Percentiles rank a stretch among this genome's conserved stretches.
Evolutionary conservation across 2,888 invertebrate genomes (phyloP).

Genomic region (Conistra vaccinii): DNA sequence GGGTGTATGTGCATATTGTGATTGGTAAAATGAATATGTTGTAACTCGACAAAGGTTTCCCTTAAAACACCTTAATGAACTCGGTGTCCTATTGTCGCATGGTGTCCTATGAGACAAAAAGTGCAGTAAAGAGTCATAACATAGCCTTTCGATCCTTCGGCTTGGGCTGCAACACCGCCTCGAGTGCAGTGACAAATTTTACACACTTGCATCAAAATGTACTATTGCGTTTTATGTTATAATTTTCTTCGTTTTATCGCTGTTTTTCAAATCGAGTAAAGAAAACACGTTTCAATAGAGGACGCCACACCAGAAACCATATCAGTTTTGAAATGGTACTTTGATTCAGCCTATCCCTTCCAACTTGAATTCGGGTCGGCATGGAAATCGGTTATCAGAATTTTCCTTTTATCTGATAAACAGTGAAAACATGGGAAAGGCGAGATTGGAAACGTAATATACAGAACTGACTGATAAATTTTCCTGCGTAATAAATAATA

Average conservation of each 20-base stretch:
- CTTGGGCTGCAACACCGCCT: background rate
- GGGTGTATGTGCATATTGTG: background rate
- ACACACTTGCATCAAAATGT: background rate
- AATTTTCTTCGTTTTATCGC: conserved; percentile 17
- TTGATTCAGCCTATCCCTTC: background rate
- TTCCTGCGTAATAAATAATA: background rate
- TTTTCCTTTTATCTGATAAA: conserved; percentile 15
- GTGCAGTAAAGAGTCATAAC: background rate
- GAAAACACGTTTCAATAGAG: background rate
- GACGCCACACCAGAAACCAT: background rate
- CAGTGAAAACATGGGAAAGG: conserved; percentile 10
- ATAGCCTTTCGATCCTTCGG: background rate
- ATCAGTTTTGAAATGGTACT: background rate
- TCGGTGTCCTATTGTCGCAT: background rate
- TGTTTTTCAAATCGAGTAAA: conserved; percentile 5
- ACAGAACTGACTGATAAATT: background rate
- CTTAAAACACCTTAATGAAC: background rate
- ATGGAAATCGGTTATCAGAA: background rate
- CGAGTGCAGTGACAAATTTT: background rate
- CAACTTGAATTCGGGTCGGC: background rate
- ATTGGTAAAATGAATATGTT: background rate
- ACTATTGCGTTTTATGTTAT: background rate
- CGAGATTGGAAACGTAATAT: background rate
- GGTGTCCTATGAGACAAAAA: background rate
- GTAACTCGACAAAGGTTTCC: background rate